Conservation (phyloP, 2,888 invertebrate species). For the Hirtodrosophila trivittata region DNA sequence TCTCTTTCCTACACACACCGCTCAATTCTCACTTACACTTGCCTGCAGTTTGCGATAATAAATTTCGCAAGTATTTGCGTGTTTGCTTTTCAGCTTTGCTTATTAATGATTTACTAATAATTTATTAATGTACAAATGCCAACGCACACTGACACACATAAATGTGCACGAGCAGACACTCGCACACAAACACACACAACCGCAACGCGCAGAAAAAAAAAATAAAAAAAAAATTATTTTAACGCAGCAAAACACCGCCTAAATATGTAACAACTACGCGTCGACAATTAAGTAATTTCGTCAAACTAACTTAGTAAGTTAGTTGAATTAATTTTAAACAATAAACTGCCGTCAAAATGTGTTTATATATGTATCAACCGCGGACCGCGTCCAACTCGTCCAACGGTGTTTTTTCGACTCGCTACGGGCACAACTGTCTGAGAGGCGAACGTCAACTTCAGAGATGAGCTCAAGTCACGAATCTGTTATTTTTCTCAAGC, state of each 20-base stretch:
- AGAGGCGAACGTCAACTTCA: conserved; percentile 37
- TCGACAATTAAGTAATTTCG: conserved; percentile 20
- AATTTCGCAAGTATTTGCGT: conserved; percentile 60
- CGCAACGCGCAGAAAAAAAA: conserved; percentile 24
- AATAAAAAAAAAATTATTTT: conserved; percentile 2
- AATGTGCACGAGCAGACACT: conserved; percentile 19
- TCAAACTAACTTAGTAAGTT: conserved; percentile 40
- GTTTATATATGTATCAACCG: conserved; percentile 45
- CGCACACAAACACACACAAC: conserved; percentile 35
- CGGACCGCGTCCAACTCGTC: conserved; percentile 62
- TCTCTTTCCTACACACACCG: conserved; percentile 5
- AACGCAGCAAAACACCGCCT: conserved; percentile 9
- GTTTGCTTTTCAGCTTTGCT: conserved; percentile 39
- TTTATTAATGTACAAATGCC: conserved; percentile 54
- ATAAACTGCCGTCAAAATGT: conserved; percentile 43
- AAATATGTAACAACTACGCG: conserved; percentile 23
- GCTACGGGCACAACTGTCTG: conserved; percentile 34
- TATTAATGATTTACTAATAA: conserved; percentile 56
- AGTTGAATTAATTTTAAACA: conserved; percentile 48
- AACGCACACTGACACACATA: conserved; percentile 32
- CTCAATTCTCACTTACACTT: conserved; percentile 65
- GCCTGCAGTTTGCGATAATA: conserved; percentile 55
- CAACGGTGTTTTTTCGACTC: conserved; percentile 62
- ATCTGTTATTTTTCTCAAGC: conserved; percentile 17
- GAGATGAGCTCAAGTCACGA: conserved; percentile 26